Base-by-base conservation (phyloP, 2,113 vertebrate species). In the Geococcyx californianus region DNA sequence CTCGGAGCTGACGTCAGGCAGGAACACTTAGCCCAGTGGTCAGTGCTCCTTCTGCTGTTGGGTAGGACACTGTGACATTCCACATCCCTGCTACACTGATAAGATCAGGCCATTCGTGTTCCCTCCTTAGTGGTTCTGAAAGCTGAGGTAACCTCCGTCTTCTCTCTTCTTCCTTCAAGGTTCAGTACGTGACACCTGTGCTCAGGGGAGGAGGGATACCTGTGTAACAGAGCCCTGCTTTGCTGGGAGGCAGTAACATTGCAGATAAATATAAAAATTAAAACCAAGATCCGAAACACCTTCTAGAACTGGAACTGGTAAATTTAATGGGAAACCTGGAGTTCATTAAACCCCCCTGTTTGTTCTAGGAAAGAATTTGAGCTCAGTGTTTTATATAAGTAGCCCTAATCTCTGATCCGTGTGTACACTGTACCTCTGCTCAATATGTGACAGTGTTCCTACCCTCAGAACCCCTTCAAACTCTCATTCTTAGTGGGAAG, bases 351-450 rank as follows among this genome's bases (percentile, higher is more conserved):
- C 59, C 13, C 19, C 84, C 18, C 2, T 36, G 18, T 67, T 88
- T 83, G 25, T 59, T 7, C 4, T 63, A 19, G 64, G 15, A 38
- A 24, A 84, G 36, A 87, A 38, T 24, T 8, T 18, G 29, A 67
- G 13, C 16, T 62, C 56, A n/a, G 3, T 0, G 0, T 75, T 78
- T 84, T 36, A 1, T 24, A 4, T 45, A 40, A 58, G 26, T 24
- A 78, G 67, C 28, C 45, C 26, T 38, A 18, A 45, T 40, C 54
- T 70, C 29, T 69, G n/a, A 23, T n/a, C 34, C 38, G 19, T 80
- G 58, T 12, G 24, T 80, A 4, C 56, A 54, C 2, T 42, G 29
- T 62, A 28, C 23, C 20, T 69, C 42, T 80, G 33, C 29, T 69
- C 26, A 73, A 58, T 16, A 16, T 0, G 0, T 52, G 64, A 40